Evolutionary conservation across 2,888 invertebrate species (phyloP), one percentile per base, ranked within the genome.

Genomic region (Nemotelus nigrinus): DNA sequence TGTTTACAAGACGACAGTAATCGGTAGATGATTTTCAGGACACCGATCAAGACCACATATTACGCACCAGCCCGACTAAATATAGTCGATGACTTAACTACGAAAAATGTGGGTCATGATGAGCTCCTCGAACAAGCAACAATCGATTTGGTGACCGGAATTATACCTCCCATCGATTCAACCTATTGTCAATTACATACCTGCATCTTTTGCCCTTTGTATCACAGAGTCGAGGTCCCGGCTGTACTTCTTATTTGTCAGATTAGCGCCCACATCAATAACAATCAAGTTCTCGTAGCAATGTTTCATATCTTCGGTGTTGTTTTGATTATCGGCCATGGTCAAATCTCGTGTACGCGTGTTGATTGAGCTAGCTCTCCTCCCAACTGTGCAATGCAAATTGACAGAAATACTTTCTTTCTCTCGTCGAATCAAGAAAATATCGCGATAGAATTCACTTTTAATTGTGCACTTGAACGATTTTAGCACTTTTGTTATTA

Each of bases 231-330:
- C 96, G 85, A 97, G 90, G 89, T 97, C 97, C 87, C 96, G 92
- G 86, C 93, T 92, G 88, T 95, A 97, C 88, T 97, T 97, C 88
- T 96, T 96, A 88, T 96, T 96, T 45, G 96, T 96, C 84, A 97
- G 89, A 91, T 97, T 97, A 79, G 96, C 96, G 83, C 96, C 96
- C 81, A 95, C 93, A 88, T 97, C 97, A 81, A 96, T 93, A 77
- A 97, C 91, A 87, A 96, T 94, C 86, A 97, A 93, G 89, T 96
- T 96, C 87, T 96, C 96, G 86, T 94, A 95, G 86, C 94, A 95
- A 84, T 93, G 92, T 86, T 93, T 92, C 92, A 95, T 91, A 80
- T 84, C 86, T 76, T 87, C 85, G 70, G 83, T 75, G 78, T 84
- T 79, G 60, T 81, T 80, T 50, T 47, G 41, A 76, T 79, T 80